Conservation (phyloP, 92 coral and sea anemone species). For the Anthopleura xanthogrammica region DNA sequence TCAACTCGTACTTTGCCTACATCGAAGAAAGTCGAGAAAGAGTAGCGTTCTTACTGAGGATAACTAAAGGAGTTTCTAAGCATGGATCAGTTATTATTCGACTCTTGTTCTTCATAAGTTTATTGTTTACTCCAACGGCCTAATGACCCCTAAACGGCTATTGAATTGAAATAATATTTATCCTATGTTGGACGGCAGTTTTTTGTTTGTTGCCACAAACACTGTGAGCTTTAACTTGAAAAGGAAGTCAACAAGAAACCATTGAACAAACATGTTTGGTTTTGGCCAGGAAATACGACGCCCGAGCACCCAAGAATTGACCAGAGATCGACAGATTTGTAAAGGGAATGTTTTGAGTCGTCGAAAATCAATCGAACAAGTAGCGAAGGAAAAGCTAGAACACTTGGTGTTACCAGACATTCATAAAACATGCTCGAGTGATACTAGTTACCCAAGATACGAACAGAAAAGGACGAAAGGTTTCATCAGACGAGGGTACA, state of each 20-base stretch:
- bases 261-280: neutral
- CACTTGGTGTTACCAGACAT: slow-evolving; percentile 19
- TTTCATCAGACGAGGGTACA: slow-evolving; percentile 8
- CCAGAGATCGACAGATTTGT: slow-evolving; percentile 2
- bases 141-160: neutral
- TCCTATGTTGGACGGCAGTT: neutral
- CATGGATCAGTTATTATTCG: neutral
- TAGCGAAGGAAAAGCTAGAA: slow-evolving; percentile 8
- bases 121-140: neutral
- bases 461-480: neutral
- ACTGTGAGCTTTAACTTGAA: neutral
- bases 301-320: slow-evolving; percentile 2
- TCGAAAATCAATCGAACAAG: slow-evolving; percentile 2
- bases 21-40: neutral
- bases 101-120: neutral
- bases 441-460: neutral
- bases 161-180: neutral
- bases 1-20: neutral
- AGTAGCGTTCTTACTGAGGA: neutral
- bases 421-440: neutral
- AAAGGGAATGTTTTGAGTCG: slow-evolving; percentile 24
- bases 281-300: slow-evolving; percentile 10
- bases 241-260: neutral
- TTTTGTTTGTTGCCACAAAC: slow-evolving; percentile 3
- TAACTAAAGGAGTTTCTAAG: neutral